Evolutionary conservation across 2,888 invertebrate species (phyloP), one percentile per base, ranked within the genome.

Genomic region (Drosophila antonietae): DNA sequence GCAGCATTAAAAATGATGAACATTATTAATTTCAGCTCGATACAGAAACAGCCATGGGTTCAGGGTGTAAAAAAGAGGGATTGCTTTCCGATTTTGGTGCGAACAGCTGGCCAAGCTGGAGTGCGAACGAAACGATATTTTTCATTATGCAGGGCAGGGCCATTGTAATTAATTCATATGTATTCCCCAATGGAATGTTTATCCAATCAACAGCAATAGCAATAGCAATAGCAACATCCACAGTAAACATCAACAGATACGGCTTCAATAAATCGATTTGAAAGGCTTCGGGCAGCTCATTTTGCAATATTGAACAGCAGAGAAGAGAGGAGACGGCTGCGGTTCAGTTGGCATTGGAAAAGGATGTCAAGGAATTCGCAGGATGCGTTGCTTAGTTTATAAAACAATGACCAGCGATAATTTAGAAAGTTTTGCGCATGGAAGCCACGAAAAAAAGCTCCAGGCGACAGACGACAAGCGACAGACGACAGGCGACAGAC

Each of bases 331-430:
- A 28, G 28, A 4, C 3, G 20, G 43, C 33, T 10, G 44, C 12
- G 33, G 33, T 8, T 35, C 8, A 35, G 51, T 20, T 33, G 33
- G 33, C 51, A 51, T 20, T 51, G 51, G 57, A 35, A 44, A 49
- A 58, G 73, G 46, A 60, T 51, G 41, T 59, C 35, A 58, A 53
- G 62, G 58, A 76, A 62, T 76, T 72, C 63, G 52, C 68, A 68
- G 76, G 67, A 55, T 63, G 63, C 46, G 23, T 58, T 61, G 55
- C 52, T 37, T 65, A 43, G 68, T 75, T 67, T 41, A 41, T 31
- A 33, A 69, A 81, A 80, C 85, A 84, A 75, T 88, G 88, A 81
- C 81, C 74, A 67, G 68, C 71, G 69, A 78, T 72, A 86, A 83
- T 83, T 83, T 75, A 71, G 71, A 68, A 88, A 86, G 83, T 83